Percentiles rank a stretch among this genome's conserved stretches.
Conservation (phyloP, 2,888 invertebrate species). For the Pyrochroa serraticornis region DNA sequence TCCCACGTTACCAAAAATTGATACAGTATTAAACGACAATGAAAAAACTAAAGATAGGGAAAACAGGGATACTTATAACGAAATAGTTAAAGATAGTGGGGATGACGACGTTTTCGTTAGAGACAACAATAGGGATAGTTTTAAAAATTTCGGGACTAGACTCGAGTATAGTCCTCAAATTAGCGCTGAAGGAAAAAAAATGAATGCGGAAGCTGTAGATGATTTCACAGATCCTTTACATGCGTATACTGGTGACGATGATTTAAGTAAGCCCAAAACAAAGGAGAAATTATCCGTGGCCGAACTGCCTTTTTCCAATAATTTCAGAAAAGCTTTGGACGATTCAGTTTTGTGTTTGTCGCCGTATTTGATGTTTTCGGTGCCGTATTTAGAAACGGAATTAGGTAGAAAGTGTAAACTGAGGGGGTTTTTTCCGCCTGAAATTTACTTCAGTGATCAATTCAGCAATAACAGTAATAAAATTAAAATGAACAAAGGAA, state of each 20-base stretch:
- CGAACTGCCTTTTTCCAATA: conserved; percentile 68
- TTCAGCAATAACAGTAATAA: conserved; percentile 51
- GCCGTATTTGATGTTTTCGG: conserved; percentile 81
- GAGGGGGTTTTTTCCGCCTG: conserved; percentile 73
- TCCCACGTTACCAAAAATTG: conserved; percentile 39
- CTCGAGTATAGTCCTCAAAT: conserved; percentile 1
- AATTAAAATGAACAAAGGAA: conserved; percentile 35
- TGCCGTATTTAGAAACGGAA: conserved; percentile 89
- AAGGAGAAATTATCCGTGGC: conserved; percentile 60
- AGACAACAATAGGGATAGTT: conserved; percentile 1
- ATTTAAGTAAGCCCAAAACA: neutral
- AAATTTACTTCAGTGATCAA: conserved; percentile 74
- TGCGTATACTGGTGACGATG: conserved; percentile 41
- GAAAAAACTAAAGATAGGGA: neutral
- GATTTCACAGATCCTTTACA: conserved; percentile 87
- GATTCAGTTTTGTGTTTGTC: conserved; percentile 82
- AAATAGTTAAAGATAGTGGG: neutral
- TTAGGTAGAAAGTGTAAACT: conserved; percentile 76
- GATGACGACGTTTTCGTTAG: conserved; percentile 23
- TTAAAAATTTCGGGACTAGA: neutral
- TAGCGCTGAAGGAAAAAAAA: conserved; percentile 53
- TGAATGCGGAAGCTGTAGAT: conserved; percentile 65
- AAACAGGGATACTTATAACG: neutral
- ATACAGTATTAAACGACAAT: conserved; percentile 1
- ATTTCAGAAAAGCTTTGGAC: conserved; percentile 76